Base-by-base conservation (phyloP, 2,888 invertebrate genomes). In the Ryuthela nishihirai region DNA sequence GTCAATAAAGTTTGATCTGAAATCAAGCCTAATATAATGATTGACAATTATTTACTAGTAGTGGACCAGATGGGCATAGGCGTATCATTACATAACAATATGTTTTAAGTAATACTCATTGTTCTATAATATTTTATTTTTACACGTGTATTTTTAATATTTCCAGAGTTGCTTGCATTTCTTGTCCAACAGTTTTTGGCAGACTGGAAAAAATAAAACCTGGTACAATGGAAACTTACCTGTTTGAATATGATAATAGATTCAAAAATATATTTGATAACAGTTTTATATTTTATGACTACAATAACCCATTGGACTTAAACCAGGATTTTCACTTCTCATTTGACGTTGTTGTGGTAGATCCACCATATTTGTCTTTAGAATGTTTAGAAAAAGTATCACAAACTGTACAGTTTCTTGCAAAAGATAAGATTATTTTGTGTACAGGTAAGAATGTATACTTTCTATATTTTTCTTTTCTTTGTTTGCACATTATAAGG, bases 351-450 rank as follows among this genome's bases (percentile, higher is more conserved):
- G 86, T 97, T 1, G 79, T 98, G 48, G 90, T 87, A 0, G 97
- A 98, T 77, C 97, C 98, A 1, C 98, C 98, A 0, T 97, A 95
- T 75, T 78, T 98, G 2, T 87, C 93, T 0, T 86, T 90, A 67
- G 95, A 95, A 72, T 97, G 97, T 74, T 79, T 95, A 42, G 80
- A 82, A 1, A 93, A 94, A 77, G 85, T 85, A 0, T 81, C 88
- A 0, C 76, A 82, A 54, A 90, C 91, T 0, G 82, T 94, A 1
- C 83, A 83, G 66, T 81, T 82, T 67, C 73, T 97, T 47, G 75
- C 82, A 0, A 87, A 85, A 71, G 79, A 81, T 9, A 85, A 86
- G 72, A 82, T 94, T 24, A 81, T 94, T 2, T 77, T 97, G 6
- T 95, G 94, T 70, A 94, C 95, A 42, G 94, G 75, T 73, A 66